Conservation (phyloP, 2,113 vertebrate genomes). For the Baryphthengus martii region DNA sequence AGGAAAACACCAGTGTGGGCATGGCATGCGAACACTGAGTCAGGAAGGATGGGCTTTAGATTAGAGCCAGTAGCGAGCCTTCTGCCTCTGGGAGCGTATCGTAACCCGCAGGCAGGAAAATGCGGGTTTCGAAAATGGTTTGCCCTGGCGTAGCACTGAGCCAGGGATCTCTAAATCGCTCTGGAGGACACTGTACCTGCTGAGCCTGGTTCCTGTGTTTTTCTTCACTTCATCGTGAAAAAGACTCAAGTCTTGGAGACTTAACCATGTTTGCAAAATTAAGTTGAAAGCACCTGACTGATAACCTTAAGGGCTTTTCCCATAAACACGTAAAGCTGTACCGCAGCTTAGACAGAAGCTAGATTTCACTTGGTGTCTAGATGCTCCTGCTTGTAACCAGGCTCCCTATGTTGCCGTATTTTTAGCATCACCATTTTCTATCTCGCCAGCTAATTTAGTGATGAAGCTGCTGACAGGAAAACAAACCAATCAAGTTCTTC, state of each 20-base stretch:
- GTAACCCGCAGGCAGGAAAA: not conserved
- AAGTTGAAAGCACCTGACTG: not conserved
- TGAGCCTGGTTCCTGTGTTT: not conserved
- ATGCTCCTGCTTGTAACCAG: not conserved
- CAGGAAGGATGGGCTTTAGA: not conserved
- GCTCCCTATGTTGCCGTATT: not conserved
- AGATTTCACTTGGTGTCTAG: not conserved
- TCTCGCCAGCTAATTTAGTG: not conserved
- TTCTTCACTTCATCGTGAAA: not conserved
- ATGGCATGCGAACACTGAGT: accelerated
- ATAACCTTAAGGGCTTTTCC: not conserved
- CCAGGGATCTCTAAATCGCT: not conserved
- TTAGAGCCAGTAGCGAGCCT: not conserved
- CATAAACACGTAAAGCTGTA: not conserved
- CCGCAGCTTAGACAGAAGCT: not conserved
- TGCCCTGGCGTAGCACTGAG: not conserved
- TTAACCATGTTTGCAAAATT: not conserved
- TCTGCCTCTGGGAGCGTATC: not conserved
- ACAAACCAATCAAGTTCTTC: not conserved
- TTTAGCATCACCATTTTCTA: not conserved
- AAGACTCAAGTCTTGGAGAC: not conserved
- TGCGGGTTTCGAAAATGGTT: not conserved
- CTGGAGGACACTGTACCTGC: not conserved
- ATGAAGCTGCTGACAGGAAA: not conserved
- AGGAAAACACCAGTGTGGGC: accelerated